These are phyloP conservation scores for Hyles vespertilio DNA, from an alignment of 1,140 invertebrate genomes.

Conservation along the genomic window DNA sequence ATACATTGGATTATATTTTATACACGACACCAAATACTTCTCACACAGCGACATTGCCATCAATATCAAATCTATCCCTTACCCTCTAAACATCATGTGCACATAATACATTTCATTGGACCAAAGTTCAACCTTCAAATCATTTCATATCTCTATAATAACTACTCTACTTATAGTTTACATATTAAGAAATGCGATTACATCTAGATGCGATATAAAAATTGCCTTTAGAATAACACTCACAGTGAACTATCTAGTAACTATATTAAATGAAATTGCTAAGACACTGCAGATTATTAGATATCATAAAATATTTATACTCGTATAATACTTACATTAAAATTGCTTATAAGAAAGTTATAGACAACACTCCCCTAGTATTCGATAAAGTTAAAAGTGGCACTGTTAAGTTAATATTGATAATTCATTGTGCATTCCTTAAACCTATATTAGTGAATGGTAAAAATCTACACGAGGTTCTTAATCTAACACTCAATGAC, in stretches of 20 bases:
- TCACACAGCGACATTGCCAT: slow-evolving; percentile 7
- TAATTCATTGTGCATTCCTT: slow-evolving; percentile 62
- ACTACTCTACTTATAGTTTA: slow-evolving; percentile 25
- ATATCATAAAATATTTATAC: slow-evolving; percentile 27
- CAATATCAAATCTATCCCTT: slow-evolving; percentile 28
- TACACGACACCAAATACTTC: not conserved
- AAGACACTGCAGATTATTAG: slow-evolving; percentile 36
- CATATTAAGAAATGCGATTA: slow-evolving; percentile 17
- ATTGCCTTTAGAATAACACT: slow-evolving; percentile 15
- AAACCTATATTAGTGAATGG: slow-evolving; percentile 38
- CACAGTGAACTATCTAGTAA: slow-evolving; percentile 19
- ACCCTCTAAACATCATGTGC: slow-evolving; percentile 56
- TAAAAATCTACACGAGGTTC: slow-evolving; percentile 28
- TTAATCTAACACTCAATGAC: slow-evolving; percentile 43
- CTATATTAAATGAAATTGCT: slow-evolving; percentile 31
- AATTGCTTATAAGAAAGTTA: slow-evolving; percentile 51
- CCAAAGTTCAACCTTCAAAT: slow-evolving; percentile 72
- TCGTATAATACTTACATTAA: slow-evolving; percentile 33
- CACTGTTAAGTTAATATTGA: slow-evolving; percentile 48
- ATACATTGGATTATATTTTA: not conserved
- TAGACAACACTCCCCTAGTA: slow-evolving; percentile 27
- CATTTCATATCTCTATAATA: slow-evolving; percentile 33
- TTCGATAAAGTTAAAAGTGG: slow-evolving; percentile 47
- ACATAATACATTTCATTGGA: slow-evolving; percentile 68
- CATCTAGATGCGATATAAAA: slow-evolving; percentile 19